phyloP scores from a whole-genome alignment of 1,140 invertebrate species.

The Mylabris phalerata region DNA sequence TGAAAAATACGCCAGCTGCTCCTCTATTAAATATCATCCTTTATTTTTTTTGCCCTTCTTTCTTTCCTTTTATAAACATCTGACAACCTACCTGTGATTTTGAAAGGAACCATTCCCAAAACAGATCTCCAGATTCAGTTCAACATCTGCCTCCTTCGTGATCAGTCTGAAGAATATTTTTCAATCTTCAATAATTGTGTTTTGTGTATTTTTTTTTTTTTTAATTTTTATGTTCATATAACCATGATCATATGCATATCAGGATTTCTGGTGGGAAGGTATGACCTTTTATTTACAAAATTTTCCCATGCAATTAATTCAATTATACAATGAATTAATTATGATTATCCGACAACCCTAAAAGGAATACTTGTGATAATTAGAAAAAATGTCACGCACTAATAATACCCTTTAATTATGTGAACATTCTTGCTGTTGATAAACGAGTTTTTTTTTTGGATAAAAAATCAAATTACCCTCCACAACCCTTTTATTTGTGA shows the following conservation, averaged over 20 bases:
- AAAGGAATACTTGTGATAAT: too few species aligned
- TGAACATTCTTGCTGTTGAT: too few species aligned
- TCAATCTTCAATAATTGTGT: neutral
- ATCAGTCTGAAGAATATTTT: constrained; percentile 15
- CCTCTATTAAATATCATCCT: neutral
- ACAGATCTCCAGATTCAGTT: constrained; percentile 29
- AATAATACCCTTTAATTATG: too few species aligned
- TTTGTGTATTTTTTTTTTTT: constrained; percentile 11
- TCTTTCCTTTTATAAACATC: constrained; percentile 23
- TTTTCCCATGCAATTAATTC: neutral
- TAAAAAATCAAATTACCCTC: too few species aligned
- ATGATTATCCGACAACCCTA: too few species aligned
- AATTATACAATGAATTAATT: neutral
- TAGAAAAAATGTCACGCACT: too few species aligned
- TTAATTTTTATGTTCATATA: constrained; percentile 10
- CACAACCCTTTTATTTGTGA: too few species aligned
- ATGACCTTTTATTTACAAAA: constrained; percentile 16
- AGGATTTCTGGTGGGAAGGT: constrained; percentile 59
- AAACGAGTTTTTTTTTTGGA: too few species aligned
- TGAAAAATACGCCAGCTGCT: constrained; percentile 27
- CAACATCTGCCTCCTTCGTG: constrained; percentile 32
- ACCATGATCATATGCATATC: constrained; percentile 60
- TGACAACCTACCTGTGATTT: constrained; percentile 35
- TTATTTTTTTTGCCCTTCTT: constrained; percentile 9
- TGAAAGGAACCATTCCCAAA: constrained; percentile 30